phyloP scores from a whole-genome alignment of 2,888 invertebrate species.

The Prenolepis imparis region DNA sequence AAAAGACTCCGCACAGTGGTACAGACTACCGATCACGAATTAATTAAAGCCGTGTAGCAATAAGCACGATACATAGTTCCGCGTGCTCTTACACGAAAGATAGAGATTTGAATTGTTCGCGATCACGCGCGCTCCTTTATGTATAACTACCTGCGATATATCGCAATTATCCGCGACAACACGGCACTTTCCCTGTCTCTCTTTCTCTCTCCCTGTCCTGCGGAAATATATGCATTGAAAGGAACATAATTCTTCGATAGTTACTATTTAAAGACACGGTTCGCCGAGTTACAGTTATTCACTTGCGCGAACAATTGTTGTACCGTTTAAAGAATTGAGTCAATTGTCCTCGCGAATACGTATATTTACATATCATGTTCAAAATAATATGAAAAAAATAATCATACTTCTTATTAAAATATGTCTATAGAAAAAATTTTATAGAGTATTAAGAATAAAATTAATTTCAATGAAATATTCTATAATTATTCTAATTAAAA shows the following conservation, averaged over 20 bases:
- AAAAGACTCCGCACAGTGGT: conserved; percentile 59
- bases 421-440: not conserved
- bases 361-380: not conserved
- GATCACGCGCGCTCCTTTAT: conserved; percentile 80
- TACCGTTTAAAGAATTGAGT: not conserved
- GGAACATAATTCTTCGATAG: conserved; percentile 62
- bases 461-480: conserved; percentile 12
- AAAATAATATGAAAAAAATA: not conserved
- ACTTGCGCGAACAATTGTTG: conserved; percentile 26
- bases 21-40: conserved; percentile 81
- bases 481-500: conserved; percentile 4
- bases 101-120: conserved; percentile 83
- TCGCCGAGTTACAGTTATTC: conserved; percentile 66
- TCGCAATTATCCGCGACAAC: conserved; percentile 71
- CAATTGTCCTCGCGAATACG: conserved; percentile 16
- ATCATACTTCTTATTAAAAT: not conserved
- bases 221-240: conserved; percentile 50
- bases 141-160: conserved; percentile 69
- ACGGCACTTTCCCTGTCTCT: conserved; percentile 30
- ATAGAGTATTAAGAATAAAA: not conserved
- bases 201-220: conserved; percentile 26
- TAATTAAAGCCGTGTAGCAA: conserved; percentile 82
- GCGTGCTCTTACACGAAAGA: conserved; percentile 79
- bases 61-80: conserved; percentile 79
- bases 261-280: conserved; percentile 71